phyloP scores from a whole-genome alignment of 2,113 vertebrate species.

The Hydrolagus affinis region DNA sequence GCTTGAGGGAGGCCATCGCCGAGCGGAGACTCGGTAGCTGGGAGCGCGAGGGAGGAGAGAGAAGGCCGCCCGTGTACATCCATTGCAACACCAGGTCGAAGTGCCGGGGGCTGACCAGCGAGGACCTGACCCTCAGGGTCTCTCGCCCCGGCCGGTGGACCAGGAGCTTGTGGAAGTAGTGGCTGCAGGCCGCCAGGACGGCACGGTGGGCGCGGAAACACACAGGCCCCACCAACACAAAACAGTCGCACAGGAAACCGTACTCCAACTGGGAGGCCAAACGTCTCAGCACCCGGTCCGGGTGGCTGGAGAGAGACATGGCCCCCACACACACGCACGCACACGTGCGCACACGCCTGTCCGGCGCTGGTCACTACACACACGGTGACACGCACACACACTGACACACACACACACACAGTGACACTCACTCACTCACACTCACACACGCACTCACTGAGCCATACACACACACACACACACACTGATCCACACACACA shows the following conservation, averaged over 20 bases:
- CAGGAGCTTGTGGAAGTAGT: conserved; percentile 35
- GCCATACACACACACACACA: no score
- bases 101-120: conserved; percentile 16
- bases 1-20: conserved; percentile 18
- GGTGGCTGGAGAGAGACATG: conserved; percentile 12
- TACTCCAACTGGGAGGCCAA: conserved; percentile 30
- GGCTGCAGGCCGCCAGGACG: conserved; percentile 35
- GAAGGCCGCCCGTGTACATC: conserved; percentile 30
- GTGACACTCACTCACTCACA: no score
- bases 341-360: no score
- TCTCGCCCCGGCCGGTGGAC: conserved; percentile 10
- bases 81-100: conserved; percentile 33
- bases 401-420: no score
- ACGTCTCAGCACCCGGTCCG: conserved; percentile 29
- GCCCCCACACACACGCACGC: no score
- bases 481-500: no score
- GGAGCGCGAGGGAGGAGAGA: background rate
- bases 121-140: background rate
- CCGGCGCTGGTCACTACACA: no score
- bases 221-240: conserved; percentile 26
- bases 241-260: conserved; percentile 36
- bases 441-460: no score
- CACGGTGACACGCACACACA: no score
- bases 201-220: conserved; percentile 35
- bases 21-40: background rate